Percentiles rank a stretch among this genome's conserved stretches.
Conservation (phyloP, 2,113 vertebrate species). For the Gnathonemus echidnorhynchus region DNA sequence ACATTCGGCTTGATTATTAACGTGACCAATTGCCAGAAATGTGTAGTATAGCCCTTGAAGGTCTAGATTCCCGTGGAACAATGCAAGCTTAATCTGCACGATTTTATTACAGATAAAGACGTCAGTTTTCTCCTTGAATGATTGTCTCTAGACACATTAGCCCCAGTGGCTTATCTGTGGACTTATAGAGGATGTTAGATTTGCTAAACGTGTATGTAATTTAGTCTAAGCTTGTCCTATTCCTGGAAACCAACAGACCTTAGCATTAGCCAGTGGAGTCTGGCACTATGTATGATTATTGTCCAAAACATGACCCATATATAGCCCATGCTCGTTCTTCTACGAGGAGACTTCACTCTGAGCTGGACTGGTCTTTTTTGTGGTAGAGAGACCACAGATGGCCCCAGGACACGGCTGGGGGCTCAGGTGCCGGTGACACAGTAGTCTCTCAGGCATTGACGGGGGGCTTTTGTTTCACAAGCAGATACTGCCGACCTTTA, state of each 20-base stretch:
- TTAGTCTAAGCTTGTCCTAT: background rate
- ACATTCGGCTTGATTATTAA: background rate
- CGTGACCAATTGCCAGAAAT: background rate
- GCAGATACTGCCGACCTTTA: background rate
- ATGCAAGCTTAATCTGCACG: background rate
- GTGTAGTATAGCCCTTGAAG: background rate
- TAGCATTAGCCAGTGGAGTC: background rate
- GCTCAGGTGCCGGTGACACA: slow-evolving; percentile 46
- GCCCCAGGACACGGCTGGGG: slow-evolving; percentile 19
- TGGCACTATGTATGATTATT: background rate
- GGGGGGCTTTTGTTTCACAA: slow-evolving; percentile 33
- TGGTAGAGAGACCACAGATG: slow-evolving; percentile 36
- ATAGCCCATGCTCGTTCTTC: background rate
- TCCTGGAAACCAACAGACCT: background rate
- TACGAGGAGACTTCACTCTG: background rate
- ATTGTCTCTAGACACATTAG: background rate
- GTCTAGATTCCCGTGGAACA: background rate
- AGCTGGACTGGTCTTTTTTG: background rate
- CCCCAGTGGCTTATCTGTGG: background rate
- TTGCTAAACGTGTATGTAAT: background rate
- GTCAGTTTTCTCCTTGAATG: background rate
- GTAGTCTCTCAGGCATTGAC: slow-evolving; percentile 27
- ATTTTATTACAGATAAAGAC: background rate
- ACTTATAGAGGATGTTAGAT: background rate
- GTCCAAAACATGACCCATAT: background rate